Evolutionary conservation across 2,888 invertebrate species (phyloP).

Genomic region (Caenorhabditis sp.): DNA sequence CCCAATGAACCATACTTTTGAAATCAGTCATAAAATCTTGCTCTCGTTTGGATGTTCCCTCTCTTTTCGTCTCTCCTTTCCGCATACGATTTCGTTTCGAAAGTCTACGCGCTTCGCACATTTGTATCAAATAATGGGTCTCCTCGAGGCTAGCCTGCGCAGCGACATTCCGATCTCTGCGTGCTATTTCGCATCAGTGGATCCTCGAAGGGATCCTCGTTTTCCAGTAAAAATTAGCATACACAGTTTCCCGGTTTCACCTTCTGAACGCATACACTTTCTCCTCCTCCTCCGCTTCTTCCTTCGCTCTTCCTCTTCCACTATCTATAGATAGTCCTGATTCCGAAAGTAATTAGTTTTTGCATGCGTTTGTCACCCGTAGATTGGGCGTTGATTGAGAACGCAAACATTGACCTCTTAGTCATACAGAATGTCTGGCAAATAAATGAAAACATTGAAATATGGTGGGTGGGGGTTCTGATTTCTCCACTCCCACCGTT

Average conservation of each 20-base stretch:
- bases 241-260: slow-evolving; percentile 35
- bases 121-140: slow-evolving; percentile 59
- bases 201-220: slow-evolving; percentile 31
- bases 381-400: slow-evolving; percentile 49
- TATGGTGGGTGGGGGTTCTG: slow-evolving; percentile 25
- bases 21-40: slow-evolving; percentile 2
- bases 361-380: slow-evolving; percentile 13
- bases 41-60: slow-evolving; percentile 13
- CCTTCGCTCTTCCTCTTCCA: not conserved
- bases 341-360: slow-evolving; percentile 46
- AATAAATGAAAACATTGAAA: slow-evolving; percentile 49
- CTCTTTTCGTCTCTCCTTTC: slow-evolving; percentile 9
- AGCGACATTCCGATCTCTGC: slow-evolving; percentile 48
- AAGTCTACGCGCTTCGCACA: slow-evolving; percentile 41
- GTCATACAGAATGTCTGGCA: slow-evolving; percentile 55
- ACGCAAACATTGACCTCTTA: slow-evolving; percentile 58
- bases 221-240: slow-evolving; percentile 44
- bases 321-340: slow-evolving; percentile 7
- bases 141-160: slow-evolving; percentile 27
- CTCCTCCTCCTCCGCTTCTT: not conserved
- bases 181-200: slow-evolving; percentile 59
- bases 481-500: not conserved
- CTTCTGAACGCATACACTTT: slow-evolving; percentile 1
- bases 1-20: slow-evolving; percentile 7
- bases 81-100: slow-evolving; percentile 32